These are phyloP conservation scores for human (Homo sapiens) DNA, from an alignment of 2,113 vertebrate genomes.

Conservation along the genomic window GRCh38 chr13:54980501-54981000, in stretches of 20 bases:
- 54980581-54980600: not conserved
- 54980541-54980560: not conserved
- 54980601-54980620: not conserved
- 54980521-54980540: not conserved
- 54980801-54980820: constrained; percentile 60
- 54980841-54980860: constrained; percentile 43
- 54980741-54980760: constrained; percentile 37
- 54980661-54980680: not conserved
- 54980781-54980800: constrained; percentile 37
- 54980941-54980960: not conserved
- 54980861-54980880: constrained; percentile 32
- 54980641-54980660: not conserved
- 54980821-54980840: constrained; percentile 48
- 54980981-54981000: constrained; percentile 42
- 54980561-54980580: not conserved
- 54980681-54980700: not conserved
- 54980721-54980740: not conserved
- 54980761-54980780: constrained; percentile 63
- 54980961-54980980: constrained; percentile 34
- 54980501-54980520: not conserved
- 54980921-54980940: constrained; percentile 49
- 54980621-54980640: not conserved
- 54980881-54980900: constrained; percentile 38
- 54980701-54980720: not conserved
- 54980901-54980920: constrained; percentile 52